Percentiles rank a stretch among this genome's conserved stretches.
Evolutionary conservation across 1,140 invertebrate species (phyloP).

Genomic region (Mercenaria mercenaria): DNA sequence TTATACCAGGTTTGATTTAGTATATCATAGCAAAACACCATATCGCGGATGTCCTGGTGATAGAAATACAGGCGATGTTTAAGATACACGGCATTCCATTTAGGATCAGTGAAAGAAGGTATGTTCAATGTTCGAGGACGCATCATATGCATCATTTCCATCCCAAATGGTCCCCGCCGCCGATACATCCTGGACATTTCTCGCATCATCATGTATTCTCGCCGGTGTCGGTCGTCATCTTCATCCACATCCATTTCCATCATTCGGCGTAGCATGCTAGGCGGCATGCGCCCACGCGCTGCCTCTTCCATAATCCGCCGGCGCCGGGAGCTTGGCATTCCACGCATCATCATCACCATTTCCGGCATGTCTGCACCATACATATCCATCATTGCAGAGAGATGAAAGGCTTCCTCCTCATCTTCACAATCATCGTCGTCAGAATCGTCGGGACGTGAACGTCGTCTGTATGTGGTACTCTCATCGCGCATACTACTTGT

Average conservation of each 20-base stretch:
- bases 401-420: not conserved
- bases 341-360: slow-evolving; percentile 47
- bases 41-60: not conserved
- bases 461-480: not conserved
- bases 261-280: slow-evolving; percentile 27
- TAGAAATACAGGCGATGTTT: not conserved
- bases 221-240: not conserved
- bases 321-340: not conserved
- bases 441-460: not conserved
- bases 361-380: not conserved
- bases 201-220: slow-evolving; percentile 19
- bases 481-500: not conserved
- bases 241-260: not conserved
- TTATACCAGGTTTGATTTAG: not conserved
- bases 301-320: not conserved
- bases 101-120: not conserved
- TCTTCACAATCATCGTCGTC: not conserved
- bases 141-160: not conserved
- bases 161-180: not conserved
- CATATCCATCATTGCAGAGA: slow-evolving; percentile 2
- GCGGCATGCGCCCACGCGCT: not conserved
- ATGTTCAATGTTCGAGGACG: not conserved
- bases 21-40: slow-evolving; percentile 6
- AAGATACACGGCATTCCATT: not conserved
- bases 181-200: not conserved